Percentiles rank a stretch among this genome's conserved stretches.
Conservation (phyloP, 1,140 invertebrate species). For the Pemphigus obesinymphae region DNA sequence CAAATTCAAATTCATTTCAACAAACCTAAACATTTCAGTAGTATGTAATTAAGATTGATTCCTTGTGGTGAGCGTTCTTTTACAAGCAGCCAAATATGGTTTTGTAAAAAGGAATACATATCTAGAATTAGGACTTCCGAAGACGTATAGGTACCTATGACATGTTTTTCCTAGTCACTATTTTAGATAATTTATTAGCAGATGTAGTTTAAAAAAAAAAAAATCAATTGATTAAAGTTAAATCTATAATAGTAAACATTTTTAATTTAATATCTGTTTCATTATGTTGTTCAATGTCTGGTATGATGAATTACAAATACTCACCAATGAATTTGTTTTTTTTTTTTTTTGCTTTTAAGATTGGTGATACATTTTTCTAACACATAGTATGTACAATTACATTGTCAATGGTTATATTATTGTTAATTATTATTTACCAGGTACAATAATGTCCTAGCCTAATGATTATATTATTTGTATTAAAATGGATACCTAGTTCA, state of each 20-base stretch:
- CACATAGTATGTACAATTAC: constrained; percentile 13
- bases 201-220: background rate
- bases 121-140: constrained; percentile 26
- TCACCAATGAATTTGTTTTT: background rate
- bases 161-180: constrained; percentile 8
- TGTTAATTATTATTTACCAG: constrained; percentile 29
- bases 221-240: background rate
- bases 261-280: constrained; percentile 14
- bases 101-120: constrained; percentile 32
- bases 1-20: constrained; percentile 24
- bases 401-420: constrained; percentile 24
- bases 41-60: constrained; percentile 5
- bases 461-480: constrained; percentile 20
- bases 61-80: constrained; percentile 10
- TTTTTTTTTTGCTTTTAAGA: background rate
- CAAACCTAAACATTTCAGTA: constrained; percentile 28
- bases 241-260: background rate
- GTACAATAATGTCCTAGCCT: constrained; percentile 14
- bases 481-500: constrained; percentile 17
- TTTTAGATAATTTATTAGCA: constrained; percentile 26
- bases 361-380: constrained; percentile 15
- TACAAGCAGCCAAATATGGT: background rate
- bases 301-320: background rate
- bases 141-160: constrained; percentile 14
- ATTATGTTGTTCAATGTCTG: constrained; percentile 15